Percentiles rank a stretch among this genome's conserved stretches.
phyloP scores from a whole-genome alignment of 2,888 invertebrate species.

The Tetropium fuscum region DNA sequence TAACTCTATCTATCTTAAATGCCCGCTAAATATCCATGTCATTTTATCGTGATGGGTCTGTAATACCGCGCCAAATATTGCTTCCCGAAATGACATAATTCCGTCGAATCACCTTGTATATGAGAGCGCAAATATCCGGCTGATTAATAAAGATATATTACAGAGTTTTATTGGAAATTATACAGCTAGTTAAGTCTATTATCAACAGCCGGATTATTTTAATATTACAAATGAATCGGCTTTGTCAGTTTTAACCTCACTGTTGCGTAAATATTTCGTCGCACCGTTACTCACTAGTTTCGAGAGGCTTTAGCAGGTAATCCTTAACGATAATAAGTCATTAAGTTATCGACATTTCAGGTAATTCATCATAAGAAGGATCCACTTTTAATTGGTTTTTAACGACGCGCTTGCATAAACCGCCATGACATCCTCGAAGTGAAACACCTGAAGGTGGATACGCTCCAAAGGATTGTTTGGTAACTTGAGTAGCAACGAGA shows the following conservation, averaged over 20 bases:
- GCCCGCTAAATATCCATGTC: too few relatives aligned
- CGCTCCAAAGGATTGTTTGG: background rate
- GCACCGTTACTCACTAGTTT: slow-evolving; percentile 1
- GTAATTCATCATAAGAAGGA: background rate
- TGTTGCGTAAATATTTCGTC: background rate
- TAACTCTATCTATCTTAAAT: too few relatives aligned
- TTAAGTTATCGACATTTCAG: slow-evolving; percentile 5
- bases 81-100: too few relatives aligned
- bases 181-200: slow-evolving; percentile 17
- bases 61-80: too few relatives aligned
- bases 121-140: too few relatives aligned
- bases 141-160: too few relatives aligned
- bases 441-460: background rate
- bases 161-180: slow-evolving; percentile 4
- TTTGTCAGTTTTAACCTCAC: slow-evolving; percentile 1
- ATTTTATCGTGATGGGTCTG: too few relatives aligned
- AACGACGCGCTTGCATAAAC: background rate
- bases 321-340: background rate
- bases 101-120: too few relatives aligned
- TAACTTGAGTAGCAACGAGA: background rate
- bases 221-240: slow-evolving; percentile 9
- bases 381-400: background rate
- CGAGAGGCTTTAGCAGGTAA: background rate
- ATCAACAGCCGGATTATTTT: slow-evolving; percentile 14
- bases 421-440: slow-evolving; percentile 5